Percentiles rank a stretch among this genome's conserved stretches.
These are phyloP conservation scores for Tricholaema leucomelas DNA, from an alignment of 2,113 vertebrate species.

Conservation along the genomic window DNA sequence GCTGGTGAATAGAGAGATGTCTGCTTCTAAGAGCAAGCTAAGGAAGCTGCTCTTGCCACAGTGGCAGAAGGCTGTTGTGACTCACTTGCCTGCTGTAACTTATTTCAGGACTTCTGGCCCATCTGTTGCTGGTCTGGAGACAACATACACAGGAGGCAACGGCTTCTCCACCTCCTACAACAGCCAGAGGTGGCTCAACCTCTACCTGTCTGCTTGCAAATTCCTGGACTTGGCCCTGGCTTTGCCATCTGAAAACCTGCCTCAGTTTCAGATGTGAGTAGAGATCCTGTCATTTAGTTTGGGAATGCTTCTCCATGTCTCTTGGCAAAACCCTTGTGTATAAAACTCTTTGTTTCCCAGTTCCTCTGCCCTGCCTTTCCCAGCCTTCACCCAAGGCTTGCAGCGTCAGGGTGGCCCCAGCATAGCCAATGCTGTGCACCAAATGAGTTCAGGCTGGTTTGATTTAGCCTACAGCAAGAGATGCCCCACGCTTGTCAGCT, in stretches of 20 bases:
- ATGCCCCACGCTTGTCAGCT: neutral
- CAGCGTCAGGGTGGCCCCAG: neutral
- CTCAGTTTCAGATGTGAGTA: constrained; percentile 99
- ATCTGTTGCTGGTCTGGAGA: constrained; percentile 93
- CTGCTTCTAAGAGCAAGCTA: neutral
- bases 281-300: neutral
- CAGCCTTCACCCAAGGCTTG: neutral
- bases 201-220: constrained; percentile 98
- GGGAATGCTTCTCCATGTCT: neutral
- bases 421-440: neutral
- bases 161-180: constrained; percentile 99
- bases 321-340: neutral
- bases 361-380: neutral
- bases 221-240: constrained; percentile 96
- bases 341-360: neutral
- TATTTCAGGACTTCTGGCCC: constrained; percentile 89
- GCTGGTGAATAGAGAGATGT: neutral
- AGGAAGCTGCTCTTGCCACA: neutral
- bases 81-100: neutral
- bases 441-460: neutral
- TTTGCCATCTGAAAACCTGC: constrained; percentile 94
- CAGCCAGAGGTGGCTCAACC: constrained; percentile 97
- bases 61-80: neutral
- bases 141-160: constrained; percentile 95
- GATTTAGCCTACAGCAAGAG: neutral